Evolutionary conservation across 2,113 vertebrate species (phyloP).

Genomic region (Tylochromis polylepis): DNA sequence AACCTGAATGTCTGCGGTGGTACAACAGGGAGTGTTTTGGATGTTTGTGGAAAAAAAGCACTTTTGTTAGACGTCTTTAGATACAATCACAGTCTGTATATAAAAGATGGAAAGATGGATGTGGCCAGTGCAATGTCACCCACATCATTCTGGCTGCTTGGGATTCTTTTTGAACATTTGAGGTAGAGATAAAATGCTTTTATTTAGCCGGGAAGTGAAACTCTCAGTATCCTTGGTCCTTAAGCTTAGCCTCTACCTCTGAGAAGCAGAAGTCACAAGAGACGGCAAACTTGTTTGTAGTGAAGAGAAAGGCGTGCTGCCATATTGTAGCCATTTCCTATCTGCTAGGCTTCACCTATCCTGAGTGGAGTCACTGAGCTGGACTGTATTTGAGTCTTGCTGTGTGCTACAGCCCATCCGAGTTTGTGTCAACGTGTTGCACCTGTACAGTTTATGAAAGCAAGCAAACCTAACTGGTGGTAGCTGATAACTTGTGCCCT

Average conservation of each 20-base stretch:
- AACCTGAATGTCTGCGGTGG: background rate
- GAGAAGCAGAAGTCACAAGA: background rate
- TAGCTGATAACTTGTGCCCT: background rate
- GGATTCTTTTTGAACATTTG: background rate
- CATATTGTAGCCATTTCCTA: background rate
- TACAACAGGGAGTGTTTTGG: background rate
- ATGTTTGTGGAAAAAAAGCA: background rate
- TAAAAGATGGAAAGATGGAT: background rate
- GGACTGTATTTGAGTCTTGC: background rate
- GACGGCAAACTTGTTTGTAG: background rate
- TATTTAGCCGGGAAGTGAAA: background rate
- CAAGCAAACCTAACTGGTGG: rapidly evolving
- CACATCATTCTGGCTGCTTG: background rate
- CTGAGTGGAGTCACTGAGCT: background rate
- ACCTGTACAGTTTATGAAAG: background rate
- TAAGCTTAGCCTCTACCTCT: background rate
- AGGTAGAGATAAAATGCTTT: background rate
- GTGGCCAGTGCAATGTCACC: background rate
- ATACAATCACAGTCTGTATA: background rate
- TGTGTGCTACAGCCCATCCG: background rate
- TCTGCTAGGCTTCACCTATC: background rate
- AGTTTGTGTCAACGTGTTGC: background rate
- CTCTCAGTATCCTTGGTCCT: background rate
- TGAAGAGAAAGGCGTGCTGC: rapidly evolving
- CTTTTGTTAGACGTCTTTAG: background rate